phyloP scores from a whole-genome alignment of 2,888 invertebrate species.

The Molorchus minor region DNA sequence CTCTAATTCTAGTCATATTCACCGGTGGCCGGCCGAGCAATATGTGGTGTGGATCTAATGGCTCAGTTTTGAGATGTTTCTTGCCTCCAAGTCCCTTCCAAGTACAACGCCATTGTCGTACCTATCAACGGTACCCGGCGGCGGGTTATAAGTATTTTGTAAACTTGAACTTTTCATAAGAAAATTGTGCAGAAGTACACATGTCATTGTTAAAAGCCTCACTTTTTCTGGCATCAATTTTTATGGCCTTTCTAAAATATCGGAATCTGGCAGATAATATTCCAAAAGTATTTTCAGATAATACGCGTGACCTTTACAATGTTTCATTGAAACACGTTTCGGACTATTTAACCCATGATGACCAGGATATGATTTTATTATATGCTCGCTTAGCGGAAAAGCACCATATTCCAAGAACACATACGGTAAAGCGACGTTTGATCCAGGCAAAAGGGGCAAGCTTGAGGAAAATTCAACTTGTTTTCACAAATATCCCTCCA shows the following conservation, averaged over 20 bases:
- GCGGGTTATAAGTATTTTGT: background rate
- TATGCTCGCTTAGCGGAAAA: constrained; percentile 32
- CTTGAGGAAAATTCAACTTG: constrained; percentile 25
- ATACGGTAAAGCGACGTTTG: constrained; percentile 12
- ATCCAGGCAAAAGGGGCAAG: constrained; percentile 13
- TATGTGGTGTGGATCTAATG: constrained; percentile 5
- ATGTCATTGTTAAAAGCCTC: constrained; percentile 14
- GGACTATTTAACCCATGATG: constrained; percentile 5
- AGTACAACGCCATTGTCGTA: background rate
- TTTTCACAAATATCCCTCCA: constrained; percentile 33
- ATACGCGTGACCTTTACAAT: constrained; percentile 17
- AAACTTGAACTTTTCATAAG: constrained; percentile 16
- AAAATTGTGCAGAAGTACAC: constrained; percentile 18
- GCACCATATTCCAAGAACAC: constrained; percentile 29
- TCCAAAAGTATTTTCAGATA: constrained; percentile 28
- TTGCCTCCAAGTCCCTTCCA: constrained; percentile 5
- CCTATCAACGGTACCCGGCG: constrained; percentile 1
- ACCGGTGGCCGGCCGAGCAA: constrained; percentile 14
- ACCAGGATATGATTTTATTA: constrained; percentile 43
- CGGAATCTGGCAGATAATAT: constrained; percentile 26
- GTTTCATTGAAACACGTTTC: constrained; percentile 18
- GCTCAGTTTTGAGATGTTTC: constrained; percentile 2
- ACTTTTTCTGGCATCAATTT: constrained; percentile 19
- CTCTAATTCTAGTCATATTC: constrained; percentile 9
- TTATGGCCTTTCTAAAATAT: constrained; percentile 16